Conservation (phyloP, 2,888 invertebrate species). For the Octonoba sinensis region DNA sequence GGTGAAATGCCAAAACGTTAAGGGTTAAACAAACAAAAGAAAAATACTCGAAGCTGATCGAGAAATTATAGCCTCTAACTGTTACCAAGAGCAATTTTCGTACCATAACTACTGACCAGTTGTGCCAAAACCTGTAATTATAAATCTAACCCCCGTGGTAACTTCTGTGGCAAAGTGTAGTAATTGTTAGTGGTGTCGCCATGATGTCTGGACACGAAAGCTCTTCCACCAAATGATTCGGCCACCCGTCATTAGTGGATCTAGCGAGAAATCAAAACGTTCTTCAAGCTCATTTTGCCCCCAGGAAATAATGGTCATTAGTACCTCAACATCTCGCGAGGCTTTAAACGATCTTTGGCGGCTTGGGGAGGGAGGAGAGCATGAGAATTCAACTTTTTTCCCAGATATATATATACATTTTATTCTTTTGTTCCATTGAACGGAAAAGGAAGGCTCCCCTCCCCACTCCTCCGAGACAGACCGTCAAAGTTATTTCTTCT, state of each 20-base stretch:
- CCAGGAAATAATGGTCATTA: slow-evolving; percentile 50
- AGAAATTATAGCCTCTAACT: too few species aligned
- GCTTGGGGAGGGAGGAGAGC: slow-evolving; percentile 1
- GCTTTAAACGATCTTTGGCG: slow-evolving; percentile 30
- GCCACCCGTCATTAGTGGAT: slow-evolving; percentile 46
- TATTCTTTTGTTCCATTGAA: too few species aligned
- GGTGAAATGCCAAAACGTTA: too few species aligned
- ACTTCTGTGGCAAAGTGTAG: slow-evolving; percentile 10
- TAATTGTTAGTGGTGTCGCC: slow-evolving; percentile 38
- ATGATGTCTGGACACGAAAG: slow-evolving; percentile 12
- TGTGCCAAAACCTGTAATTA: slow-evolving; percentile 30
- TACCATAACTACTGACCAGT: too few species aligned
- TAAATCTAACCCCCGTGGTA: slow-evolving; percentile 17
- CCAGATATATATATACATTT: too few species aligned
- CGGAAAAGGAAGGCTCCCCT: too few species aligned
- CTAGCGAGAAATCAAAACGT: slow-evolving; percentile 44
- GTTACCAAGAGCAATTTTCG: too few species aligned
- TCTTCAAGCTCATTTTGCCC: slow-evolving; percentile 11
- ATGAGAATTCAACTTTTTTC: too few species aligned
- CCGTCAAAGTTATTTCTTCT: too few species aligned
- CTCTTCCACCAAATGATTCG: slow-evolving; percentile 30
- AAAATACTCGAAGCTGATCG: too few species aligned
- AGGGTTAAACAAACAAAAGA: too few species aligned
- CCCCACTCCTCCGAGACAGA: too few species aligned
- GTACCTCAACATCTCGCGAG: slow-evolving; percentile 31